Conservation (phyloP, 2,113 vertebrate genomes). For the Perca fluviatilis region DNA sequence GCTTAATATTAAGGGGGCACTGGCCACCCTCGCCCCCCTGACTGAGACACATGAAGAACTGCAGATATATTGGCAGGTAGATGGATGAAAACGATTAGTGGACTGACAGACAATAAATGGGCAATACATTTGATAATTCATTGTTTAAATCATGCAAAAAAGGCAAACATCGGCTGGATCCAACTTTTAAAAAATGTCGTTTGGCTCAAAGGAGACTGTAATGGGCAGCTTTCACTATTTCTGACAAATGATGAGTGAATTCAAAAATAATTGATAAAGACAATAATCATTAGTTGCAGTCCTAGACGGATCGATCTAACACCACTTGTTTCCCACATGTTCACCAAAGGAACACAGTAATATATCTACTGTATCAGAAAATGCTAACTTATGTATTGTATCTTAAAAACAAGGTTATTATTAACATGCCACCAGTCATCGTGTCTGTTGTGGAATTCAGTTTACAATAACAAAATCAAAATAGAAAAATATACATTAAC, state of each 20-base stretch:
- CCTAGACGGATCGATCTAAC: neutral
- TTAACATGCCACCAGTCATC: neutral
- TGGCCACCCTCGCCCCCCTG: too few relatives aligned
- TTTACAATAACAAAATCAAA: neutral
- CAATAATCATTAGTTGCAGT: neutral
- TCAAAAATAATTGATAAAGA: neutral
- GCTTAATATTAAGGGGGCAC: too few relatives aligned
- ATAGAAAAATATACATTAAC: neutral
- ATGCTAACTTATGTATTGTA: too few relatives aligned
- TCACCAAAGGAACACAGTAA: too few relatives aligned
- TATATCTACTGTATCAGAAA: neutral
- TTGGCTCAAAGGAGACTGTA: neutral
- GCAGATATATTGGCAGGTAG: neutral
- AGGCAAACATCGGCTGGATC: neutral
- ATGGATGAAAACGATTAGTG: neutral
- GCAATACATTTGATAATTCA: neutral
- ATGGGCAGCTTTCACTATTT: neutral
- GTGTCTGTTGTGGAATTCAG: neutral
- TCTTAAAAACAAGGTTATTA: too few relatives aligned
- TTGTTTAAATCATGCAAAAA: neutral
- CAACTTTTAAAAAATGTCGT: neutral
- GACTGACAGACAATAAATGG: neutral
- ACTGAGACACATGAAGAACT: neutral
- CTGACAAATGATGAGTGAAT: neutral
- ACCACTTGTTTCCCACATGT: too few relatives aligned